phyloP scores from a whole-genome alignment of 2,797 vertebrate species.

The Molothrus aeneus region DNA sequence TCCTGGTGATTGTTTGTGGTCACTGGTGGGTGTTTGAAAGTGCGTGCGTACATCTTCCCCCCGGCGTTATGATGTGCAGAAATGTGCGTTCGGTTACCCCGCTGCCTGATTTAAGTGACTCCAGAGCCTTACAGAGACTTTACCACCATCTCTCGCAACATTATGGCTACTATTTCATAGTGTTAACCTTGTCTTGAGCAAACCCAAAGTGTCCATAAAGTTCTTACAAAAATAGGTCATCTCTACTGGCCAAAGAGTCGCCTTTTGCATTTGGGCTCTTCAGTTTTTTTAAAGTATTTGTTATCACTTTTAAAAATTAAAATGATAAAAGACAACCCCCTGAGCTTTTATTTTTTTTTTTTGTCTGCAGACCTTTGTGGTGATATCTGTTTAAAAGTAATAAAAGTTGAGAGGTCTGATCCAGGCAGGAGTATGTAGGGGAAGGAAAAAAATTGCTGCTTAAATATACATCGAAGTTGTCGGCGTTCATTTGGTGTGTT shows the following conservation, averaged over 20 bases:
- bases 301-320: background rate
- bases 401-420: background rate
- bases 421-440: background rate
- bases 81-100: conserved; percentile 46
- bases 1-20: conserved; percentile 54
- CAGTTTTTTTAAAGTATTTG: conserved; percentile 21
- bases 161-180: conserved; percentile 44
- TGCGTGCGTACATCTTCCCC: conserved; percentile 1
- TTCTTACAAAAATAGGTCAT: conserved; percentile 12
- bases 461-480: conserved; percentile 13
- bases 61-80: conserved; percentile 28
- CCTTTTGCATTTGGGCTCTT: background rate
- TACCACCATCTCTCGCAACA: background rate
- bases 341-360: background rate
- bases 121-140: conserved; percentile 48
- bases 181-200: conserved; percentile 20
- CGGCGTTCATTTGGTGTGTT: background rate
- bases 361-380: background rate
- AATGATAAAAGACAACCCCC: no score
- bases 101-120: conserved; percentile 41
- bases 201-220: conserved; percentile 62
- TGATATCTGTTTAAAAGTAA: background rate
- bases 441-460: background rate
- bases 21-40: conserved; percentile 52
- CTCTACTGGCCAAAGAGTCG: background rate